Evolutionary conservation across 2,113 vertebrate species (phyloP).

Genomic region (Hippoglossus stenolepis): DNA sequence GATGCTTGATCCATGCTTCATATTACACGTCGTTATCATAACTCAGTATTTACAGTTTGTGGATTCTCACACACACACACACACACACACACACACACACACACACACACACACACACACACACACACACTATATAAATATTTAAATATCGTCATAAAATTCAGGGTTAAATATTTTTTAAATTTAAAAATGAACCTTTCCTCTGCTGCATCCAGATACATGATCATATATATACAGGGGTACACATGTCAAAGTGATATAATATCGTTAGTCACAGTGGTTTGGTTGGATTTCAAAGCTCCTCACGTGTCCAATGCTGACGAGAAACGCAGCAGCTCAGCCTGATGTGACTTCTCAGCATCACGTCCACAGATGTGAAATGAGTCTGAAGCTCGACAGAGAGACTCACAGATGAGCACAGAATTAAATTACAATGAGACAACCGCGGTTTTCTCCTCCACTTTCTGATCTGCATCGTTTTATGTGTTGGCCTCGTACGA

Average conservation of each 20-base stretch:
- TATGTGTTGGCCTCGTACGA: not conserved
- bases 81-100: not conserved
- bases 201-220: constrained; percentile 22
- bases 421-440: constrained; percentile 34
- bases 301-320: constrained; percentile 30
- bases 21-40: constrained; percentile 36
- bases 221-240: constrained; percentile 23
- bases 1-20: constrained; percentile 66
- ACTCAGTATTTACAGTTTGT: constrained; percentile 66
- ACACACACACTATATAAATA: constrained; percentile 34
- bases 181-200: constrained; percentile 15
- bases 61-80: constrained; percentile 17
- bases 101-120: constrained; percentile 6
- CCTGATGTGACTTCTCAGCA: constrained; percentile 55
- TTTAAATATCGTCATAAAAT: constrained; percentile 30
- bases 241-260: not conserved
- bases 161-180: not conserved
- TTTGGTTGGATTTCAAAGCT: constrained; percentile 60
- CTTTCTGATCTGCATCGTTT: not conserved
- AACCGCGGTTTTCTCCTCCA: not conserved
- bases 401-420: constrained; percentile 42
- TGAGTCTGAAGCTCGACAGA: constrained; percentile 26
- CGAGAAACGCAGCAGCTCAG: constrained; percentile 48
- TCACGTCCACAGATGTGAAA: constrained; percentile 9
- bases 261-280: constrained; percentile 70